These are phyloP conservation scores for Hylia prasina DNA, from an alignment of 2,113 vertebrate genomes.

Conservation along the genomic window DNA sequence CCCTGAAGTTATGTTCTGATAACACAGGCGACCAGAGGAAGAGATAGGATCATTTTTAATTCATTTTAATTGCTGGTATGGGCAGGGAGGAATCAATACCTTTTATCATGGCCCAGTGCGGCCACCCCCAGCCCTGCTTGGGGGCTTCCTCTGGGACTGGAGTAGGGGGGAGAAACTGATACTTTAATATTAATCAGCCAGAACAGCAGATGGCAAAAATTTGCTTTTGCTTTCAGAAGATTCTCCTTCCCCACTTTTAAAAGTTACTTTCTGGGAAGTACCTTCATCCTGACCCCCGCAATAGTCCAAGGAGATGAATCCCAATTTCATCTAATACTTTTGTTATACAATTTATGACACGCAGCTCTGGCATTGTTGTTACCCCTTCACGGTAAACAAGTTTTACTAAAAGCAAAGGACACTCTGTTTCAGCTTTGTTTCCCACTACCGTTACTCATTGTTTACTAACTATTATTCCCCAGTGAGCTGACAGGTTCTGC, in stretches of 20 bases:
- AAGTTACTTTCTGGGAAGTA: not conserved
- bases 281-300: not conserved
- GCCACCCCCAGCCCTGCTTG: not conserved
- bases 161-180: not conserved
- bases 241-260: not conserved
- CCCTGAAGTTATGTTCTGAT: not conserved
- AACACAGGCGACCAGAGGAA: not conserved
- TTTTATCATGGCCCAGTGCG: not conserved
- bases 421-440: not conserved
- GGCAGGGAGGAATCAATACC: not conserved
- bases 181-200: not conserved
- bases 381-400: not conserved
- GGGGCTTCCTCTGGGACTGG: not conserved
- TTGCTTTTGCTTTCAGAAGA: not conserved
- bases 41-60: not conserved
- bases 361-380: accelerated
- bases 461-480: not conserved
- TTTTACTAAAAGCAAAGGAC: not conserved
- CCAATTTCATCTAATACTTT: not conserved
- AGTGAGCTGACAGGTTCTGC: not conserved
- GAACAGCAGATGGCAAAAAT: not conserved
- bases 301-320: not conserved
- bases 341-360: not conserved
- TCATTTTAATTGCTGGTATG: not conserved
- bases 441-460: not conserved